Percentiles rank a stretch among this genome's conserved stretches.
Conservation (phyloP, 2,113 vertebrate genomes). For the Malurus elegans region DNA sequence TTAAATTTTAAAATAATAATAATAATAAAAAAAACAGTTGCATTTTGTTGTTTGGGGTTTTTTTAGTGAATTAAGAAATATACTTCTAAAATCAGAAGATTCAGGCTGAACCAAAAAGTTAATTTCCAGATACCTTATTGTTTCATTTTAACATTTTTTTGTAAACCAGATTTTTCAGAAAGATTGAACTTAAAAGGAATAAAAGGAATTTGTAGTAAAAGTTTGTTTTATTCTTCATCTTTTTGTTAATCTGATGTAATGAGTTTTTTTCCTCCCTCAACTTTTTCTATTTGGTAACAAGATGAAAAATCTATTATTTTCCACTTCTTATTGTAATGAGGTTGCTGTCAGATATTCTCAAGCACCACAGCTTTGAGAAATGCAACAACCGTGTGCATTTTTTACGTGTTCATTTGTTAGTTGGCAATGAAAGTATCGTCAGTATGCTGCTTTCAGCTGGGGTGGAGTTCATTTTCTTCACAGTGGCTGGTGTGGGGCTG, state of each 20-base stretch:
- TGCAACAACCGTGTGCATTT: fast-evolving
- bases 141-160: not conserved
- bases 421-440: not conserved
- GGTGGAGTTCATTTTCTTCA: not conserved
- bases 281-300: not conserved
- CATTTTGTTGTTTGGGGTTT: not conserved
- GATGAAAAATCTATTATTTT: not conserved
- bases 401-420: not conserved
- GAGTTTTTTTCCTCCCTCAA: not conserved
- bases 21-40: not conserved
- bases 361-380: not conserved
- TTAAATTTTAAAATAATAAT: not conserved
- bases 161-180: not conserved
- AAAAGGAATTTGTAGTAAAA: not conserved
- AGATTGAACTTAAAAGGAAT: not conserved
- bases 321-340: not conserved
- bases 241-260: not conserved
- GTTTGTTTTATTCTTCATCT: not conserved
- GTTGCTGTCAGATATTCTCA: not conserved
- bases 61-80: not conserved
- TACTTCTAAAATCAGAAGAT: not conserved
- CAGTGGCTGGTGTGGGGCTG: not conserved
- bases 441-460: not conserved
- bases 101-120: not conserved
- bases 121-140: not conserved